These are phyloP conservation scores for Sialia sialis DNA, from an alignment of 2,113 vertebrate genomes.

Conservation along the genomic window DNA sequence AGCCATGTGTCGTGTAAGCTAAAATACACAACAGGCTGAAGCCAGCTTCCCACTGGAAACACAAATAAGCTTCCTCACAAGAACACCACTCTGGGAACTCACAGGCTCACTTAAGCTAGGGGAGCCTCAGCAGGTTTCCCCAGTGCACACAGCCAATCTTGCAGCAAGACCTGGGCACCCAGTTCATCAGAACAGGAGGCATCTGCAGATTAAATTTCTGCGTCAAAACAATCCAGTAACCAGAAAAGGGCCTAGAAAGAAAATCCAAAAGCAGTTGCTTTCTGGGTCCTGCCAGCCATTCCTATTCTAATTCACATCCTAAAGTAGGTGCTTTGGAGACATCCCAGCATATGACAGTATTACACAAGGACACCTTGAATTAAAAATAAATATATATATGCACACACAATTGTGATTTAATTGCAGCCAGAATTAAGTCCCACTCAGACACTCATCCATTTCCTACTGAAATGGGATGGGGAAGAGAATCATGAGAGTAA, in stretches of 20 bases:
- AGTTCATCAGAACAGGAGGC: not conserved
- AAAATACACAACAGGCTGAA: not conserved
- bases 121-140: not conserved
- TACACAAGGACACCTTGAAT: not conserved
- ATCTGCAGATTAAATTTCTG: not conserved
- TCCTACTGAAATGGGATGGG: not conserved
- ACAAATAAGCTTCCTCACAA: accelerated
- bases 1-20: not conserved
- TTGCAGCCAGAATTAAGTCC: not conserved
- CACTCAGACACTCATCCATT: not conserved
- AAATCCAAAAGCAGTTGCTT: not conserved
- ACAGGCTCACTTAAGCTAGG: accelerated
- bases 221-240: not conserved
- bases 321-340: not conserved
- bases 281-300: not conserved
- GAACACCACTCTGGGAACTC: not conserved
- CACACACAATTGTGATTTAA: not conserved
- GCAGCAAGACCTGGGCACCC: not conserved
- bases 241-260: not conserved
- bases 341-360: not conserved
- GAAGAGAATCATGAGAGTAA: not conserved
- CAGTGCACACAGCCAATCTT: accelerated
- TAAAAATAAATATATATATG: not conserved
- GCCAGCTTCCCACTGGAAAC: not conserved
- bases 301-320: not conserved